Conservation (phyloP, 2,797 vertebrate species). For the Chrysocyon brachyurus region DNA sequence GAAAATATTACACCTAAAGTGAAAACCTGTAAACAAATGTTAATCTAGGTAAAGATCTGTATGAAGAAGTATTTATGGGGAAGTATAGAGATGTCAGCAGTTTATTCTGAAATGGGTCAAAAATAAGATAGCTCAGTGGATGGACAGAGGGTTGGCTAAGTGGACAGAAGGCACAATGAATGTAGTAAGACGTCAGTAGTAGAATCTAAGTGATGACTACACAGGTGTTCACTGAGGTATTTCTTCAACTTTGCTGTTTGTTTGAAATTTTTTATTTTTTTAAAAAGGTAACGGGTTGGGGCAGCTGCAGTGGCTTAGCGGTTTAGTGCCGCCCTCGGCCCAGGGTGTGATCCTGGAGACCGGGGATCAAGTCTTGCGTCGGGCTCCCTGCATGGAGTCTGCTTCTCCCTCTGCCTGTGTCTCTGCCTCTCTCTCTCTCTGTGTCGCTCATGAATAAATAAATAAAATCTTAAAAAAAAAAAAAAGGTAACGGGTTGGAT, state of each 20-base stretch:
- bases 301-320: too few species aligned
- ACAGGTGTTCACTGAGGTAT: too few species aligned
- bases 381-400: too few species aligned
- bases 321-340: too few species aligned
- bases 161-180: background rate
- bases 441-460: too few species aligned
- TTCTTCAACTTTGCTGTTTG: background rate
- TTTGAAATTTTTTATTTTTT: background rate
- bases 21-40: background rate
- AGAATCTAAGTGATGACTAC: fast-evolving
- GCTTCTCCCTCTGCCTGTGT: too few species aligned
- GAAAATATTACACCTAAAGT: background rate
- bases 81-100: background rate
- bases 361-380: too few species aligned
- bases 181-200: fast-evolving
- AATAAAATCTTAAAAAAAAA: too few species aligned
- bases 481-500: background rate
- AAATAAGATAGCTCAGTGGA: background rate
- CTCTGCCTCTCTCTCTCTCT: too few species aligned
- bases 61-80: background rate
- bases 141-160: background rate
- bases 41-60: fast-evolving
- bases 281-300: background rate
- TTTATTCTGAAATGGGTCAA: background rate
- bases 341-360: too few species aligned